Base-by-base conservation (phyloP, 2,888 invertebrate species). In the Lithophane ornitopus region DNA sequence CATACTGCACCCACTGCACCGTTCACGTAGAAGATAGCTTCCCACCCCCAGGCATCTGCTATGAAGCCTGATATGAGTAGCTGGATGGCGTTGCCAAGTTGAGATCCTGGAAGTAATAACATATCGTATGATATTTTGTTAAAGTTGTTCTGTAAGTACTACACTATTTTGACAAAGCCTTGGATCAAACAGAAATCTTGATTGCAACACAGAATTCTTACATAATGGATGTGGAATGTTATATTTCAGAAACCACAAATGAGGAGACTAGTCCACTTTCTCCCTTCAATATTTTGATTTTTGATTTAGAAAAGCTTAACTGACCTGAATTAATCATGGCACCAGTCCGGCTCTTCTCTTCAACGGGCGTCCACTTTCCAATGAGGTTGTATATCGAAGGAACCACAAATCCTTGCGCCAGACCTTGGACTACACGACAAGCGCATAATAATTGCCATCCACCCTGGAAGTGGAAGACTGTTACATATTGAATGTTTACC, bases 11-110 rank as follows among this genome's bases (percentile, higher is more conserved):
- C 97, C 0, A 96, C 86, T 0, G 91, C 90, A 0, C 97, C 98
- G 59, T 97, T 97, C 0, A 95, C 90, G 87, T 98, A 98, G 90
- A 98, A 98, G 34, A 98, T 97, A 49, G 97, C 97, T 0, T 97
- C 97, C 98, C 98, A 98, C 41, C 98, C 98, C 89, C 96, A 94
- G 0, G 82, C 89, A 41, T 92, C 91, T 0, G 94, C 93, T 74
- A 95, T 90, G 77, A 92, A 94, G 0, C 95, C 95, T 9, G 97
- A 97, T 56, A 95, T 90, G 22, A 97, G 94, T 83, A 97, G 91
- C 65, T 97, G 96, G 0, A 97, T 80, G 0, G 97, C 97, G 9
- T 97, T 97, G 0, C 97, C 98, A 0, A 97, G 93, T 71, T 97
- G 97, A 0, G 93, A 94, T 4, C 97, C 97, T 93, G 93, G 81